These are phyloP conservation scores for Pollenia labialis DNA, from an alignment of 2,888 invertebrate genomes.

Conservation along the genomic window DNA sequence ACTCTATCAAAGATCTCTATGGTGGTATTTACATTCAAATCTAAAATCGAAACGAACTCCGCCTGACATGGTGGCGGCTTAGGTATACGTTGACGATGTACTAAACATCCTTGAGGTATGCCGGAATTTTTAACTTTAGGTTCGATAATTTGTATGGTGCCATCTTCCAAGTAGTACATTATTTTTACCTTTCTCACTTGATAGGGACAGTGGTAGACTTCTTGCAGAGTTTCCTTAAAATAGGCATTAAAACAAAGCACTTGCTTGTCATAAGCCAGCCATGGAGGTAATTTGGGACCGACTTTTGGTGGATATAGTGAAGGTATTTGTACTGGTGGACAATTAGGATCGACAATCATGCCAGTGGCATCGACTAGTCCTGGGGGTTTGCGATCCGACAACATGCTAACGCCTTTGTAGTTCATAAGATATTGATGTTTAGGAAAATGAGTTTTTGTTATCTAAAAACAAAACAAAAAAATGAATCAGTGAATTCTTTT, in stretches of 20 bases:
- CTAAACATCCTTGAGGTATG: conserved; percentile 92
- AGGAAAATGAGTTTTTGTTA: conserved; percentile 87
- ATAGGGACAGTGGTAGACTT: conserved; percentile 87
- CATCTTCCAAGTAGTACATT: conserved; percentile 95
- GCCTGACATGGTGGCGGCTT: conserved; percentile 89
- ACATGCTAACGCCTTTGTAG: conserved; percentile 86
- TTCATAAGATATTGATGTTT: conserved; percentile 87
- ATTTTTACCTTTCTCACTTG: conserved; percentile 92
- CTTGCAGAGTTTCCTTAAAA: conserved; percentile 87
- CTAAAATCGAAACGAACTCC: conserved; percentile 92
- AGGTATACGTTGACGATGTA: conserved; percentile 92
- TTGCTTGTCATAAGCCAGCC: conserved; percentile 95
- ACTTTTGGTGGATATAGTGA: conserved; percentile 91
- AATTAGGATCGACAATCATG: conserved; percentile 83
- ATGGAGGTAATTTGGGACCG: conserved; percentile 90
- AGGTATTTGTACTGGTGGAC: conserved; percentile 86
- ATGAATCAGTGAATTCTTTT: not conserved
- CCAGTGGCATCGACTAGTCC: conserved; percentile 86
- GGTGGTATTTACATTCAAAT: conserved; percentile 93
- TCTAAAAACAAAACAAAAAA: conserved; percentile 82
- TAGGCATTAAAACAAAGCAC: conserved; percentile 85
- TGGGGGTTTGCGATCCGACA: conserved; percentile 87
- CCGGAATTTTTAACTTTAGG: conserved; percentile 93
- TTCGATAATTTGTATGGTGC: conserved; percentile 94
- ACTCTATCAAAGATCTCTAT: conserved; percentile 92